Base-by-base conservation (phyloP, 2,888 invertebrate species). In the Scrobipalpa atriplicella region DNA sequence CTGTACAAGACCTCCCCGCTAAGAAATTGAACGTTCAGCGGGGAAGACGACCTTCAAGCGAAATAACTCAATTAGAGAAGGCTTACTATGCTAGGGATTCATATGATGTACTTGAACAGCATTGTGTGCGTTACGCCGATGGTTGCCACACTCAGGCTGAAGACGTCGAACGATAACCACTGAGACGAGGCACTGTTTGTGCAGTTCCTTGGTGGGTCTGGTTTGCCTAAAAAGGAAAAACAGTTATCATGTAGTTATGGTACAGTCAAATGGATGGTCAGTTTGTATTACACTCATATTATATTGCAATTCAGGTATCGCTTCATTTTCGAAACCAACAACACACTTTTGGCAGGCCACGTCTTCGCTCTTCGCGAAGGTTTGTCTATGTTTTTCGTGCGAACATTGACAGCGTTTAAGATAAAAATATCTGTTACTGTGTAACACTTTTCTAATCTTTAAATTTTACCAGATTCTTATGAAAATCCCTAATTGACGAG, bases 171-270 rank as follows among this genome's bases (percentile, higher is more conserved):
- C 6, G 84, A 72, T 11, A 78, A 73, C 72, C 75, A 75, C 19
- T 70, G 66, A 0, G 76, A 69, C 1, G 77, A 67, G 2, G 85
- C 90, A 67, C 75, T 77, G 69, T 75, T 90, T 11, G 92, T 92
- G 73, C 92, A 92, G 75, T 92, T 92, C 74, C 78, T 85, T 0
- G 89, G 89, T 38, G 85, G 76, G 56, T 89, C 91, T 68, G 90
- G 88, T 73, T 90, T 90, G 76, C 72, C 92, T 92, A 86, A 19
- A 87, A 86, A 66, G 36, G 36, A 41, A 56, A 71, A 66, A 64
- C 6, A 21, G n/a, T 47, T 16, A 6, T 8, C 13, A n/a, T 47
- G 6, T 13, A 65, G 58, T 5, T 1, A 29, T 60, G 11, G 16
- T 16, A 6, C 2, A 9, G 11, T 2, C 41, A 41, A 7, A 9